These are phyloP conservation scores for Emmelina monodactyla DNA, from an alignment of 2,888 invertebrate genomes.

Conservation along the genomic window DNA sequence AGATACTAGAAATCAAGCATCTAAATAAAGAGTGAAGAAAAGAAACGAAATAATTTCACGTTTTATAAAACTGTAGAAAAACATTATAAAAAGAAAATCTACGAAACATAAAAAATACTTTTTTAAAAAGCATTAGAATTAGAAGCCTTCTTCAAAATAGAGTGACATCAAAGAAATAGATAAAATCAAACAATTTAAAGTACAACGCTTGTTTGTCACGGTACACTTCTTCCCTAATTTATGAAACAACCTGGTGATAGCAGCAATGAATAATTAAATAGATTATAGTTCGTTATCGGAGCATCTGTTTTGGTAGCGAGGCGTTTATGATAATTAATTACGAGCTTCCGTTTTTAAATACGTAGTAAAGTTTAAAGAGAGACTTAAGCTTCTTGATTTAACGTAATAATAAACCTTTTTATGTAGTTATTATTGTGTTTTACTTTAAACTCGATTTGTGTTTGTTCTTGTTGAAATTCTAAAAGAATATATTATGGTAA, in stretches of 20 bases:
- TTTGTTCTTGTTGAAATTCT: too few relatives aligned
- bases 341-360: too few relatives aligned
- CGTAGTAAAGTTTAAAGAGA: too few relatives aligned
- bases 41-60: too few relatives aligned
- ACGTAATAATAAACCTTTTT: too few relatives aligned
- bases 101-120: not conserved
- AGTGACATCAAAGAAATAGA: slow-evolving; percentile 19
- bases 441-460: too few relatives aligned
- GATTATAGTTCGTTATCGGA: slow-evolving; percentile 37
- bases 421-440: too few relatives aligned
- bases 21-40: too few relatives aligned
- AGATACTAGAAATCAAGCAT: too few relatives aligned
- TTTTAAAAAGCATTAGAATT: slow-evolving; percentile 4
- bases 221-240: slow-evolving; percentile 34
- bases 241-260: slow-evolving; percentile 52
- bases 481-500: too few relatives aligned
- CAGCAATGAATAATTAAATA: slow-evolving; percentile 45
- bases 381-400: too few relatives aligned
- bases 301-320: slow-evolving; percentile 49
- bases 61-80: too few relatives aligned
- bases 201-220: slow-evolving; percentile 37
- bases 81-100: not conserved
- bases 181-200: slow-evolving; percentile 18
- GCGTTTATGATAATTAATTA: slow-evolving; percentile 50
- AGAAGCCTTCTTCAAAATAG: slow-evolving; percentile 12